Conservation (phyloP, 1,140 invertebrate genomes). For the Pinna nobilis region DNA sequence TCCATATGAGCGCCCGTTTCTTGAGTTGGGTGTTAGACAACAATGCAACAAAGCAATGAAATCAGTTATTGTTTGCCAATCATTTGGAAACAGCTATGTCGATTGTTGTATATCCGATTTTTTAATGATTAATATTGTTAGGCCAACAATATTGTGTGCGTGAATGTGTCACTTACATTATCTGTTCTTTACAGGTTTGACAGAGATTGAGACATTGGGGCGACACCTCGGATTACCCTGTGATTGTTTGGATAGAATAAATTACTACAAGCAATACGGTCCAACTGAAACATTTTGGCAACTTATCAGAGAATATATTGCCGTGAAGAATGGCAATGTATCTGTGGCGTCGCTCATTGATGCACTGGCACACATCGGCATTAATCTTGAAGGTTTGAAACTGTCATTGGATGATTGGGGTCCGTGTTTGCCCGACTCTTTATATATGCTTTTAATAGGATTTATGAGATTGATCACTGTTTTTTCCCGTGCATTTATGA, state of each 20-base stretch:
- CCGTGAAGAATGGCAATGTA: background rate
- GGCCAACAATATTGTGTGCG: no score
- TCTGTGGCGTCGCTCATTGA: background rate
- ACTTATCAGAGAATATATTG: background rate
- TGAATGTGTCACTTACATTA: background rate
- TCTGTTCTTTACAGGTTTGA: background rate
- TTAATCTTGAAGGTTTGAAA: background rate
- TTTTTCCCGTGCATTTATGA: no score
- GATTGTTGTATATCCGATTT: no score
- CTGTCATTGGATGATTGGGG: background rate
- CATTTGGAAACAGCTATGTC: no score
- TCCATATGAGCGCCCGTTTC: no score
- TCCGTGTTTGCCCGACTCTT: background rate
- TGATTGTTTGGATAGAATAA: background rate
- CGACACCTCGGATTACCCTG: background rate
- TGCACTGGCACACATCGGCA: background rate
- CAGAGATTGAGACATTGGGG: background rate
- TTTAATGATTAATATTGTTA: no score
- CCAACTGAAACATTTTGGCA: conserved; percentile 5
- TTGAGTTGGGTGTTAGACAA: no score
- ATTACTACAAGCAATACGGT: background rate
- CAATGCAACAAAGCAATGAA: no score
- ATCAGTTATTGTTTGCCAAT: no score
- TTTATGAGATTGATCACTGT: no score
- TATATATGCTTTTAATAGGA: no score